phyloP scores from a whole-genome alignment of 2,888 invertebrate species.

The Acronicta leporina region DNA sequence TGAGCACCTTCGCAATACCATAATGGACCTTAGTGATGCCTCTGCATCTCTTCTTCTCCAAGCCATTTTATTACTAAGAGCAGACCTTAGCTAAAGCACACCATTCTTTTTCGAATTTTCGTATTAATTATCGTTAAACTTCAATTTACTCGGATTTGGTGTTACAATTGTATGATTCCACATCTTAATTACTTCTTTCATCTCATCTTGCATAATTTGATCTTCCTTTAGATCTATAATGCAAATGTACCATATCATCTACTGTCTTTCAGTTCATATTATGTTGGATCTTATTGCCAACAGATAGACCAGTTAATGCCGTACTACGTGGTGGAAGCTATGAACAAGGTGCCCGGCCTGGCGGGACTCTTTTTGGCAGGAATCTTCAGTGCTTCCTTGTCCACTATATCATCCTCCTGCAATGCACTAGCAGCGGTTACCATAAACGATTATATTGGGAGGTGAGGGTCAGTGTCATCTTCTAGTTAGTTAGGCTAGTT shows the following conservation, averaged over 20 bases:
- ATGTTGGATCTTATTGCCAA: background rate
- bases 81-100: no score
- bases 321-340: slow-evolving; percentile 92
- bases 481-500: no score
- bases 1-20: slow-evolving; percentile 59
- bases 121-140: no score
- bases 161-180: no score
- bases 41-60: background rate
- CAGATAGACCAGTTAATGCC: slow-evolving; percentile 94
- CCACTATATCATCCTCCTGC: slow-evolving; percentile 97
- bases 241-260: no score
- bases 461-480: slow-evolving; percentile 58
- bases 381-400: slow-evolving; percentile 96
- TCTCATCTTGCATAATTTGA: no score
- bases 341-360: slow-evolving; percentile 92
- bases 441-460: slow-evolving; percentile 94
- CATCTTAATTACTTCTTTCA: no score
- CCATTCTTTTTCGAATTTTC: no score
- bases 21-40: background rate
- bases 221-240: no score
- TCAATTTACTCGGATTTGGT: no score
- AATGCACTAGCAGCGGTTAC: slow-evolving; percentile 97
- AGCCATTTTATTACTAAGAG: no score
- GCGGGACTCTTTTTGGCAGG: slow-evolving; percentile 97
- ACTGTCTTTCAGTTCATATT: no score